Evolutionary conservation across 2,888 invertebrate genomes (phyloP).

Genomic region (Oscheius sp.): DNA sequence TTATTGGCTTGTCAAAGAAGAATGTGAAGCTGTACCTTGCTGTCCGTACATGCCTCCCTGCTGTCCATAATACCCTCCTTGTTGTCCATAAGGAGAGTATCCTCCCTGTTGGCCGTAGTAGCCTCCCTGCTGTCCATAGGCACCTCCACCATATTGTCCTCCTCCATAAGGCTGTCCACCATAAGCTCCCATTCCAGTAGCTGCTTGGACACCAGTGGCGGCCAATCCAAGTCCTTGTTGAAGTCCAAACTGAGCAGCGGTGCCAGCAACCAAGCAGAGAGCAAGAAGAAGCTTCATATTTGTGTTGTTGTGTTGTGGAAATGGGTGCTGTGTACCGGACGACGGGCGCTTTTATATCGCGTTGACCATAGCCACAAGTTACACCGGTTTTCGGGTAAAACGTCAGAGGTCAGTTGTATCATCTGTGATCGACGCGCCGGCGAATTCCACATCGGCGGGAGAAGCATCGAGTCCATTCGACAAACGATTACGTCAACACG

Average conservation of each 20-base stretch:
- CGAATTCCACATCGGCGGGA: neutral
- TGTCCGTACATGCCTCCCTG: conserved; percentile 3
- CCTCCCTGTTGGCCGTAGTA: conserved; percentile 14
- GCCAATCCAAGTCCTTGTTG: conserved; percentile 10
- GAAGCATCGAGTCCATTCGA: conserved; percentile 9
- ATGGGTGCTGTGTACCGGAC: neutral
- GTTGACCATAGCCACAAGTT: neutral
- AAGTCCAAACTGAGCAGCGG: conserved; percentile 20
- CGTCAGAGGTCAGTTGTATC: conserved; percentile 21
- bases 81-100: conserved; percentile 11
- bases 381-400: neutral
- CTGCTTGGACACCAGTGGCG: conserved; percentile 6
- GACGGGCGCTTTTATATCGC: neutral
- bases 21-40: too few relatives aligned
- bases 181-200: conserved; percentile 1
- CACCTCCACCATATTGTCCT: neutral
- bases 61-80: conserved; percentile 11
- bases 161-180: conserved; percentile 9
- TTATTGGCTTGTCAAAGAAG: too few relatives aligned
- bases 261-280: conserved; percentile 16
- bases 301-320: neutral
- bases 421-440: neutral
- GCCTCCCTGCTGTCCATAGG: conserved; percentile 12
- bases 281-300: conserved; percentile 23
- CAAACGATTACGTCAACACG: conserved; percentile 12